Percentiles rank a stretch among this genome's conserved stretches.
phyloP scores from a whole-genome alignment of 2,797 vertebrate species.

The Poeciliopsis paucimaculata region DNA sequence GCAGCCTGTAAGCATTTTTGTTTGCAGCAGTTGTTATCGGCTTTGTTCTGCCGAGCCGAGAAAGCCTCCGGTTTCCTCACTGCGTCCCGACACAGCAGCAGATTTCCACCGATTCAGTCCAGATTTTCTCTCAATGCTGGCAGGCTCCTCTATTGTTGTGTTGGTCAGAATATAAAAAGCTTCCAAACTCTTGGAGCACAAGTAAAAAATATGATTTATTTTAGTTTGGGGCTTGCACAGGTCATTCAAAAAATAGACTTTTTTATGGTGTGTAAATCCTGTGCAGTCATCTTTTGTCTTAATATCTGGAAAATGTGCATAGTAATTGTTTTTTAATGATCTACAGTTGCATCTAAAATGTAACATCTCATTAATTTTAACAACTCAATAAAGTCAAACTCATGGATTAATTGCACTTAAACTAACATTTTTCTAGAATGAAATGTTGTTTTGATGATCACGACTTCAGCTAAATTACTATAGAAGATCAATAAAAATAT shows the following conservation, averaged over 20 bases:
- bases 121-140: constrained; percentile 3
- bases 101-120: constrained; percentile 28
- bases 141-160: background rate
- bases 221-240: background rate
- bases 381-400: background rate
- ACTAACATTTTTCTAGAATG: background rate
- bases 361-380: background rate
- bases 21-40: constrained; percentile 40
- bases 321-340: background rate
- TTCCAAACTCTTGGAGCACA: background rate
- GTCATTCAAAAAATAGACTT: background rate
- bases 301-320: background rate
- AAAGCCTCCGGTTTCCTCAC: constrained; percentile 15
- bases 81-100: constrained; percentile 20
- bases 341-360: background rate
- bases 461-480: background rate
- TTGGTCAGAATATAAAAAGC: constrained; percentile 8
- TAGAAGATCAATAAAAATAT: background rate
- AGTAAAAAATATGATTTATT: background rate
- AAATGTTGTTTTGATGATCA: background rate
- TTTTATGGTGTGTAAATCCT: background rate
- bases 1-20: constrained; percentile 32
- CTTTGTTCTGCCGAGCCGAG: constrained; percentile 17
- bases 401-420: background rate
- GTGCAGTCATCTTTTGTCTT: background rate